Evolutionary conservation across 1,140 invertebrate species (phyloP).

Genomic region (Bombus fervidus): DNA sequence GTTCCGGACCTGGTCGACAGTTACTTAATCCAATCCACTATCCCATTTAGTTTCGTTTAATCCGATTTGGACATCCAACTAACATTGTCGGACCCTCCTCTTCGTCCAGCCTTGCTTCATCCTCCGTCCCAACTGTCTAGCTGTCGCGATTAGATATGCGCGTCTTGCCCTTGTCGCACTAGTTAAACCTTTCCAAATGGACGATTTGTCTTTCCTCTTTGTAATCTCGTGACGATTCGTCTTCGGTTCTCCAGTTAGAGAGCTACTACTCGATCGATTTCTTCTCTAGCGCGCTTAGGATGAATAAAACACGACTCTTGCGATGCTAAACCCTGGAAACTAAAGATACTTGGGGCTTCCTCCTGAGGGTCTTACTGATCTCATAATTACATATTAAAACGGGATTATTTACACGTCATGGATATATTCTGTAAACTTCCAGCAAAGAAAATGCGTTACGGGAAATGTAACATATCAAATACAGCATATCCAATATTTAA

Average conservation of each 20-base stretch:
- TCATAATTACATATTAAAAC: neutral
- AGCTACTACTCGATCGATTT: neutral
- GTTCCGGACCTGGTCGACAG: neutral
- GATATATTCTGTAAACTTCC: too few species aligned
- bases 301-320: neutral
- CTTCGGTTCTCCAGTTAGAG: too few species aligned
- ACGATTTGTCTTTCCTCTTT: conserved; percentile 11
- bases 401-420: neutral
- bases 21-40: conserved; percentile 4
- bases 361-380: too few species aligned
- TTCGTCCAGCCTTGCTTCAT: neutral
- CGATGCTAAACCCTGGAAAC: neutral
- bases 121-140: conserved; percentile 15
- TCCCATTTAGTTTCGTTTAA: conserved; percentile 44
- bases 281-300: neutral
- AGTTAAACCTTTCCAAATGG: neutral
- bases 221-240: conserved; percentile 27
- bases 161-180: conserved; percentile 21
- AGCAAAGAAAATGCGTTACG: too few species aligned
- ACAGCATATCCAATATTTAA: too few species aligned
- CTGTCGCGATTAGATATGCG: conserved; percentile 37
- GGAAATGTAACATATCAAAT: too few species aligned
- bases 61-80: conserved; percentile 28
- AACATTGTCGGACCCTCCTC: conserved; percentile 8
- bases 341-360: neutral